These are phyloP conservation scores for Toxotes jaculatrix DNA, from an alignment of 2,113 vertebrate genomes.

Conservation along the genomic window DNA sequence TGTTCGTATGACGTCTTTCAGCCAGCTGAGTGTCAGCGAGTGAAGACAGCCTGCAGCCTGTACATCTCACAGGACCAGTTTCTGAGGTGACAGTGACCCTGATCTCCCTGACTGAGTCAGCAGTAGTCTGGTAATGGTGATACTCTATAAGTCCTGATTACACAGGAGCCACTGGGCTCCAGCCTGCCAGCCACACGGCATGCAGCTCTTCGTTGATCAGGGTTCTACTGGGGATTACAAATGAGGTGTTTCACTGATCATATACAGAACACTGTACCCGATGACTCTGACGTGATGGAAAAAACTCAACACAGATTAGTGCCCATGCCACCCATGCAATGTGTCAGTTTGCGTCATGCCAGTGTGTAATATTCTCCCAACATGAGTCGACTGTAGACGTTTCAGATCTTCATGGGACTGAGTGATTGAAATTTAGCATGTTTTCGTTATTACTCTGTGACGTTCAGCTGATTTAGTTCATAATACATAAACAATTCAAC, in stretches of 20 bases:
- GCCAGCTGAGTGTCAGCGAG: neutral
- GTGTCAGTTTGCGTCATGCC: conserved; percentile 9
- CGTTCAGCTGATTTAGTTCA: neutral
- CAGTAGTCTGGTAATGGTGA: conserved; percentile 11
- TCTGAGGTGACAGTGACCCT: conserved; percentile 58
- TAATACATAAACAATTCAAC: neutral
- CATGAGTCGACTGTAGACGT: neutral
- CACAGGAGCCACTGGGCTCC: neutral
- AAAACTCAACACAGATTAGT: conserved; percentile 41
- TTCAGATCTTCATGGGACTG: neutral
- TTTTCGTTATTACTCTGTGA: no score
- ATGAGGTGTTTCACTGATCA: conserved; percentile 20
- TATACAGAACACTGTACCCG: neutral
- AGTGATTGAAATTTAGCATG: no score
- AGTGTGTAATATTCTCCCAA: no score
- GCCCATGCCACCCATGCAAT: neutral
- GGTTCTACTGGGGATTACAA: conserved; percentile 48
- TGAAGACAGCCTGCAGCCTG: neutral
- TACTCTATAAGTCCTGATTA: conserved; percentile 22
- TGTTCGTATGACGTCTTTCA: neutral
- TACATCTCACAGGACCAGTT: neutral
- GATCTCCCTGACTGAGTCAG: conserved; percentile 59
- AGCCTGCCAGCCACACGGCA: neutral
- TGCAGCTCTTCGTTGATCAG: conserved; percentile 39
- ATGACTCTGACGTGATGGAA: conserved; percentile 52